Evolutionary conservation across 2,113 vertebrate genomes (phyloP), one percentile per base, ranked within the genome.

Genomic region (Corvus cornix): DNA sequence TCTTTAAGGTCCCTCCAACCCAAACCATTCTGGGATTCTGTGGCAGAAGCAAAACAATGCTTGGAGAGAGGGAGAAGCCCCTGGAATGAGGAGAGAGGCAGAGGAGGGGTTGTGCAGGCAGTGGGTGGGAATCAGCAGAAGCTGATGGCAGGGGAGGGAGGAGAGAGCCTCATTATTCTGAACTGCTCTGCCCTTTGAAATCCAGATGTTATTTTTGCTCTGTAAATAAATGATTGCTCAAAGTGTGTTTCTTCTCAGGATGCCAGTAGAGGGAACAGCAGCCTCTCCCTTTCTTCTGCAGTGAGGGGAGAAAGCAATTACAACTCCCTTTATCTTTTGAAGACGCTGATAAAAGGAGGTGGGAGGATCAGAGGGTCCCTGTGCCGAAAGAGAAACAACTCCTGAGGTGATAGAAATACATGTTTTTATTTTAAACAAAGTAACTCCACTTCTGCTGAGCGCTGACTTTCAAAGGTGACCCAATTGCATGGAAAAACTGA

Each of bases 311-410:
- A 81, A 87, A 88, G 91, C 91, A 96, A 94, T 96, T 95, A 95
- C 12, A 86, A 77, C 84, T 95, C 16, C 82, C 51, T 91, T 88
- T 56, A 72, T 87, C 96, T 91, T 97, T 96, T 97, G 97, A 97
- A 96, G 95, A 26, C 81, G 84, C 87, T 93, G 95, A 96, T 95
- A 92, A 97, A 97, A 96, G 89, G 70, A 88, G 87, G 89, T 87
- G 90, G 96, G 90, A 88, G 95, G 95, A 97, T 95, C 95, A 96
- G 82, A 95, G 82, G 64, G 76, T 62, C 87, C 51, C 63, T 31
- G 72, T 72, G 87, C 95, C 16, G 6, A 56, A 88, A 92, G 69
- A 91, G 60, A 58, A 95, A 86, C 92, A 75, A 41, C 66, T 96
- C 93, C 93, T 94, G 4, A 93, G 92, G 90, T 96, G 95, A 78